Percentiles rank a stretch among this genome's conserved stretches.
Evolutionary conservation across 1,140 invertebrate genomes (phyloP).

Genomic region (Solen grandis): DNA sequence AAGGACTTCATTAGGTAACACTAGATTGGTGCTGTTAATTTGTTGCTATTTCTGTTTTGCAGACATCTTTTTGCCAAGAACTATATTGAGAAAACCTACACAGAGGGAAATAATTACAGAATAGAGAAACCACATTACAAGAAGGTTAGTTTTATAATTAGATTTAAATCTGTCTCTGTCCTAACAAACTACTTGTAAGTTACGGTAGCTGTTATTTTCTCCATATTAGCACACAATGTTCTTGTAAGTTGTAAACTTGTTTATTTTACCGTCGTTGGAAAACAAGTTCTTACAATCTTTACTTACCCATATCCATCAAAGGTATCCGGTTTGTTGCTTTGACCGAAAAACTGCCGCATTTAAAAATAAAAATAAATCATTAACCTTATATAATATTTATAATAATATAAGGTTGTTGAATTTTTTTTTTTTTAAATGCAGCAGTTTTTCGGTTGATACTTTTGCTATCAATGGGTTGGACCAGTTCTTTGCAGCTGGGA

Average conservation of each 20-base stretch:
- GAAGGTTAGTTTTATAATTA: slow-evolving; percentile 8
- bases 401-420: no score
- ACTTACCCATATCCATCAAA: not conserved
- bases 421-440: no score
- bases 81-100: slow-evolving; percentile 51
- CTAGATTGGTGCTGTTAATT: no score
- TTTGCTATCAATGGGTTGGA: no score
- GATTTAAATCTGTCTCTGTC: not conserved
- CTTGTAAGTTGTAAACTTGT: not conserved
- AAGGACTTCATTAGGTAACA: no score
- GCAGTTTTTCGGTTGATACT: no score
- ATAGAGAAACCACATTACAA: slow-evolving; percentile 33
- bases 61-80: slow-evolving; percentile 50
- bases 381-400: no score
- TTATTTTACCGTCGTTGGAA: not conserved
- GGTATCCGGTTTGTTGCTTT: no score
- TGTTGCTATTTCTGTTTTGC: slow-evolving; percentile 14
- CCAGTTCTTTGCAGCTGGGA: no score
- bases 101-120: slow-evolving; percentile 25
- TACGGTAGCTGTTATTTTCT: not conserved
- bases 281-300: not conserved
- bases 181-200: not conserved
- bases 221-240: not conserved
- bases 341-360: no score
- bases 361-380: no score